Percentiles rank a stretch among this genome's conserved stretches.
These are phyloP conservation scores for Parelbella ahira DNA, from an alignment of 2,888 invertebrate genomes.

Conservation along the genomic window DNA sequence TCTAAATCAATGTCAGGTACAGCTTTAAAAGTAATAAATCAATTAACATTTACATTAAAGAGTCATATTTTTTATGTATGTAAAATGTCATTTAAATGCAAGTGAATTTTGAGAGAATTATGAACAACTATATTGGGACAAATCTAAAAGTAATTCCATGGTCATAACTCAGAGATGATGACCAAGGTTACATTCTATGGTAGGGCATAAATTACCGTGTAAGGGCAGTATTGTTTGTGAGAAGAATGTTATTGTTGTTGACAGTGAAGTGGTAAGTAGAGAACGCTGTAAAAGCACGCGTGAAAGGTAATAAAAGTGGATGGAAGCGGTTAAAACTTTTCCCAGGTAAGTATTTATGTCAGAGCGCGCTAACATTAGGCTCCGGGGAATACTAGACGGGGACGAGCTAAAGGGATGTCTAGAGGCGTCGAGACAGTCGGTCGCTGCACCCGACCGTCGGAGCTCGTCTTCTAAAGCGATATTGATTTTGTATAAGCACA, in stretches of 20 bases:
- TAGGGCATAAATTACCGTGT: slow-evolving; percentile 2
- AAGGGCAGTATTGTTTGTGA: slow-evolving; percentile 9
- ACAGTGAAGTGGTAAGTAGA: slow-evolving; percentile 28
- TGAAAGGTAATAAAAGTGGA: slow-evolving; percentile 54
- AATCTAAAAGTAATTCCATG: no score
- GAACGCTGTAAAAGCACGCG: slow-evolving; percentile 34
- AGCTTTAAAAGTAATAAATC: no score
- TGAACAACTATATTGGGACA: no score
- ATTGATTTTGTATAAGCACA: slow-evolving; percentile 54
- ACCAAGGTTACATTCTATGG: no score
- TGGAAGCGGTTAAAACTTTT: slow-evolving; percentile 61
- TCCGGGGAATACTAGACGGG: slow-evolving; percentile 54
- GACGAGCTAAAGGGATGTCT: slow-evolving; percentile 55
- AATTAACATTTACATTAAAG: no score
- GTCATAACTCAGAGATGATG: no score
- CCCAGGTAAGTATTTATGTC: slow-evolving; percentile 68
- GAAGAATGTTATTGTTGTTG: slow-evolving; percentile 28
- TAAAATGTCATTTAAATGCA: no score
- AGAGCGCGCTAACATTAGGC: slow-evolving; percentile 61
- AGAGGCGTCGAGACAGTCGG: slow-evolving; percentile 46
- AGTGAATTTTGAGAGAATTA: no score
- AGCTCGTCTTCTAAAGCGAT: slow-evolving; percentile 50
- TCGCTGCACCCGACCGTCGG: slow-evolving; percentile 47
- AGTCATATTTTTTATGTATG: no score
- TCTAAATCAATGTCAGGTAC: no score